phyloP scores from a whole-genome alignment of 2,888 invertebrate genomes.

The Drosophila pegasa region DNA sequence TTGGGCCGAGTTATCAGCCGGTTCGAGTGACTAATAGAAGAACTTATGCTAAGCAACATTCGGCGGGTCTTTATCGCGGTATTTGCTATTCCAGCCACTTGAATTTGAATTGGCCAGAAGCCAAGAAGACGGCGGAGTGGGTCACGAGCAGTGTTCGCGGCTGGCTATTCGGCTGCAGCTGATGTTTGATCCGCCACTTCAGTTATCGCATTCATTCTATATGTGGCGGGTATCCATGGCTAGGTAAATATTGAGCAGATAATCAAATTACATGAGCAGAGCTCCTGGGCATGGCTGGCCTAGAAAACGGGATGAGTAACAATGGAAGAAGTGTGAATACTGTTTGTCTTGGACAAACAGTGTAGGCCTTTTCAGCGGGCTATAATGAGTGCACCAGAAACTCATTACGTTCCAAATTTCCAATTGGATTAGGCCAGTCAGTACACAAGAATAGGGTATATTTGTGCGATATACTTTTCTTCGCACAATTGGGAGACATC shows the following conservation, averaged over 20 bases:
- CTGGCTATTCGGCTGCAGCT: constrained; percentile 5
- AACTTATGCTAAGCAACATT: constrained; percentile 58
- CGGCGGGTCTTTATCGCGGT: constrained; percentile 28
- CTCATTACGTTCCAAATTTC: not conserved
- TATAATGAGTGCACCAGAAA: not conserved
- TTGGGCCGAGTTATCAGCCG: constrained; percentile 35
- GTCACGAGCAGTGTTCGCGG: constrained; percentile 13
- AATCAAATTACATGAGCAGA: constrained; percentile 14
- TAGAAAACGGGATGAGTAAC: constrained; percentile 1
- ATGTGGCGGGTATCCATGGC: not conserved
- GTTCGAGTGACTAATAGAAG: constrained; percentile 55
- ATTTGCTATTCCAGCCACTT: constrained; percentile 53
- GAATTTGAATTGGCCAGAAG: constrained; percentile 31
- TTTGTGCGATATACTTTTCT: no score
- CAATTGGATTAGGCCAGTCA: not conserved
- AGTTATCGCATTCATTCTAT: constrained; percentile 19
- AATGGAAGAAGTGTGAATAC: constrained; percentile 1
- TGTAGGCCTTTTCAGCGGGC: not conserved
- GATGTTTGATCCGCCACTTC: constrained; percentile 25
- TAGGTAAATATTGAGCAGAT: not conserved
- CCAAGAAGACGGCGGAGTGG: constrained; percentile 19
- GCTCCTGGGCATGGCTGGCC: not conserved
- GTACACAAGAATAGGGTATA: no score
- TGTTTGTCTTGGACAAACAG: not conserved
- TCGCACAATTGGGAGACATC: not conserved